These are phyloP conservation scores for Gulo gulo DNA, from an alignment of 2,113 vertebrate species.

Conservation along the genomic window DNA sequence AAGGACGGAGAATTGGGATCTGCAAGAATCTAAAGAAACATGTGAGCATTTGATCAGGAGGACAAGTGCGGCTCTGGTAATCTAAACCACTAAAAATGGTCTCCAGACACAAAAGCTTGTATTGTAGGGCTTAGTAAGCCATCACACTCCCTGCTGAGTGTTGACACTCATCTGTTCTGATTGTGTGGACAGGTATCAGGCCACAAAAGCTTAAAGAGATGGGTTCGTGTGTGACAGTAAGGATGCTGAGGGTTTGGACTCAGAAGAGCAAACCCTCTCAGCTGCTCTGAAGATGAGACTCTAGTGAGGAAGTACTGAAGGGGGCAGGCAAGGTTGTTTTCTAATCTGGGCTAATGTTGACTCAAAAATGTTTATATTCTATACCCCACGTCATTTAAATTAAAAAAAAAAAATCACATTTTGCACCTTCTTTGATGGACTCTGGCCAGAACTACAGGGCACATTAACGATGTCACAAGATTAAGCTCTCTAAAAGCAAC, in stretches of 20 bases:
- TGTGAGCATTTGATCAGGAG: background rate
- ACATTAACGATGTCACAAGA: background rate
- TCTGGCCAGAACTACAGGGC: background rate
- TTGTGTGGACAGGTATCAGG: background rate
- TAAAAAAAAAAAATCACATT: background rate
- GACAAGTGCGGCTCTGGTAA: background rate
- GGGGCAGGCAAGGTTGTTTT: background rate
- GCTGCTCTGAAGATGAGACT: background rate
- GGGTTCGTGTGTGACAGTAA: background rate
- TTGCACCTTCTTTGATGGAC: background rate
- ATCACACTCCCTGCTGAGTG: background rate
- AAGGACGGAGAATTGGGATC: background rate
- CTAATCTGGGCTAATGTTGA: background rate
- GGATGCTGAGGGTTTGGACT: background rate
- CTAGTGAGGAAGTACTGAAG: background rate
- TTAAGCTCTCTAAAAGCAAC: background rate
- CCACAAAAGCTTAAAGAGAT: background rate
- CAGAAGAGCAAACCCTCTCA: background rate
- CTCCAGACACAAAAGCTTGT: background rate
- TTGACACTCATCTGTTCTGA: background rate
- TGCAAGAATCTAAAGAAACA: background rate
- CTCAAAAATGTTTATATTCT: background rate
- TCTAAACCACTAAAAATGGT: background rate
- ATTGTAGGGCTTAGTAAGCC: background rate
- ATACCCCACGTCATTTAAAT: background rate